phyloP scores from a whole-genome alignment of 2,113 vertebrate species.

The Oncorhynchus kisutch region DNA sequence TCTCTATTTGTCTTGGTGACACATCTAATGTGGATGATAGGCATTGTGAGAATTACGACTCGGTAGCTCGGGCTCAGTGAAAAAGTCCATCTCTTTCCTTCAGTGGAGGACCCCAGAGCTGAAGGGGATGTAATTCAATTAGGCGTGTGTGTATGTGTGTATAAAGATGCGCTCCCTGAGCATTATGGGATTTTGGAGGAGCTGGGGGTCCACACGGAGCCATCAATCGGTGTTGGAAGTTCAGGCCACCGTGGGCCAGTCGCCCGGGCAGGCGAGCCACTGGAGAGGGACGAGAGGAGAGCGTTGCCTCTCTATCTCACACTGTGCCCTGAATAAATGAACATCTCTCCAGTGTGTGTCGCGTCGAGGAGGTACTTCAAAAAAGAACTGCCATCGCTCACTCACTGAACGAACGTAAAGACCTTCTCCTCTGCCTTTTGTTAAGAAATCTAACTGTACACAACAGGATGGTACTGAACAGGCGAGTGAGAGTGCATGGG shows the following conservation, averaged over 20 bases:
- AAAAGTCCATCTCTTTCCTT: not conserved
- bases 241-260: not conserved
- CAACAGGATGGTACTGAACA: not conserved
- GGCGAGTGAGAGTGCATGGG: not conserved
- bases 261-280: not conserved
- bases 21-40: slow-evolving; percentile 47
- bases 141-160: slow-evolving; percentile 10
- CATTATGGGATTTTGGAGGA: slow-evolving; percentile 2
- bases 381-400: slow-evolving; percentile 11
- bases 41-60: not conserved
- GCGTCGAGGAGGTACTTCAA: slow-evolving; percentile 19
- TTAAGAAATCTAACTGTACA: slow-evolving; percentile 10
- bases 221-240: slow-evolving; percentile 17
- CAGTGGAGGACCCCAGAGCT: not conserved
- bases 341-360: not conserved
- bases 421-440: slow-evolving; percentile 15
- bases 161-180: not conserved
- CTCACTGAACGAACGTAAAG: not conserved
- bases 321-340: not conserved
- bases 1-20: slow-evolving; percentile 59
- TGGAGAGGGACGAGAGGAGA: not conserved
- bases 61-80: too few relatives aligned
- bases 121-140: slow-evolving; percentile 24
- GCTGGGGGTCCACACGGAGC: slow-evolving; percentile 12
- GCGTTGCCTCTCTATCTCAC: not conserved